Conservation (phyloP, 2,113 vertebrate genomes). For the Osmerus mordax region DNA sequence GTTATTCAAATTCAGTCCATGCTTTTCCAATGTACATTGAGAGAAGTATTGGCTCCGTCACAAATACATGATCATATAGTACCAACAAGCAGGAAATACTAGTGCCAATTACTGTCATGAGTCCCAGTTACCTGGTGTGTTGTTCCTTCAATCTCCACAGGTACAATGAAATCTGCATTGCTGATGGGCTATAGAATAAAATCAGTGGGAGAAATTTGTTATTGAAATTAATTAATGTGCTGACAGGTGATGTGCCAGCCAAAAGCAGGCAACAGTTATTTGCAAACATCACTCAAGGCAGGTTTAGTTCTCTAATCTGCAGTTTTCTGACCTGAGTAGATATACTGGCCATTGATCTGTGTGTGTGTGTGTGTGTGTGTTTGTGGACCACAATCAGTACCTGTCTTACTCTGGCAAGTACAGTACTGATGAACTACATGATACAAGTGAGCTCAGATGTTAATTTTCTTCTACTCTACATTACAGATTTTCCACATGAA, state of each 20-base stretch:
- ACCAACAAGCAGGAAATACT: not conserved
- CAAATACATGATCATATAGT: no score
- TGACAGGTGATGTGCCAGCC: no score
- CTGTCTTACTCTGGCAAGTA: no score
- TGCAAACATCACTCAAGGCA: no score
- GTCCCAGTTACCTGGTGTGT: slow-evolving; percentile 74
- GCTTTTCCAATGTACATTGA: not conserved
- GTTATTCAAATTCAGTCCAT: not conserved
- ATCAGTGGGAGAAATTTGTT: not conserved
- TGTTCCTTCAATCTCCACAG: slow-evolving; percentile 78
- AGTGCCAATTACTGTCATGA: not conserved
- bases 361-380: not conserved
- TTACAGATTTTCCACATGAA: no score
- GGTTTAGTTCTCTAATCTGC: no score
- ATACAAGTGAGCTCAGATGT: no score
- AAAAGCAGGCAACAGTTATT: no score
- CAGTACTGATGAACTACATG: no score
- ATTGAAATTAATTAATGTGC: not conserved
- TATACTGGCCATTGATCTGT: not conserved
- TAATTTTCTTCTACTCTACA: no score
- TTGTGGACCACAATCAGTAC: not conserved
- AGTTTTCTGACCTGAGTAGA: not conserved
- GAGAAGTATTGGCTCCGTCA: no score
- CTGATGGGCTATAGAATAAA: slow-evolving; percentile 72
- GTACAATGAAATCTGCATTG: slow-evolving; percentile 84